Base-by-base conservation (phyloP, 2,888 invertebrate species). In the Acleris sparsana region DNA sequence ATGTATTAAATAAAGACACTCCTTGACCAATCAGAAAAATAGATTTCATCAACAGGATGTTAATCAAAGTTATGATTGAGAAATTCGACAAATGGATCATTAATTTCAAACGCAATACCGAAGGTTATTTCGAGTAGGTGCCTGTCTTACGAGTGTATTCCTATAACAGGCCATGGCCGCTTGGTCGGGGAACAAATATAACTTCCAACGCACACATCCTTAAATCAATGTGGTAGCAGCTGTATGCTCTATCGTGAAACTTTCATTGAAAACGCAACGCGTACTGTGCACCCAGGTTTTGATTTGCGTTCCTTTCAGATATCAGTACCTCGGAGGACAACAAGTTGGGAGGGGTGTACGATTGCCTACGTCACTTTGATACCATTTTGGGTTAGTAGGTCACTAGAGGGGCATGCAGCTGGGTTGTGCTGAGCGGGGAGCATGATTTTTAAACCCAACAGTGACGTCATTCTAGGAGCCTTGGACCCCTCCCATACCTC, bases 301-400 rank as follows among this genome's bases (percentile, higher is more conserved):
- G 77, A 72, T 65, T 53, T 60, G 61, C 18, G 39, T 63, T 70
- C 68, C 60, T 71, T 72, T 67, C 62, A 65, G 51, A 43, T 69
- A 33, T 56, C 61, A 60, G 66, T 58, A 51, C 52, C 51, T 53
- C 39, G 59, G 63, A 63, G 70, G 74, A 72, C 71, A 78, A 80
- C 77, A 65, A 82, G 71, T 73, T 79, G 53, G 76, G 73, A 72
- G 72, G 77, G 76, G 70, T 88, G 88, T 91, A 89, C 84, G 68
- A 71, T 55, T 77, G 80, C 80, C 86, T 88, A 92, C 92, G 92
- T 92, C 92, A 92, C 86, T 79, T 73, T 76, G 77, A 79, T 72
- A 75, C 81, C 80, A 80, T 90, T 89, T 89, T 89, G 85, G 91
- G 91, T 92, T 79, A 92, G 84, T 90, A 85, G 92, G 91, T 91